These are phyloP conservation scores for Stictocephala bisonia DNA, from an alignment of 2,888 invertebrate species.

Conservation along the genomic window DNA sequence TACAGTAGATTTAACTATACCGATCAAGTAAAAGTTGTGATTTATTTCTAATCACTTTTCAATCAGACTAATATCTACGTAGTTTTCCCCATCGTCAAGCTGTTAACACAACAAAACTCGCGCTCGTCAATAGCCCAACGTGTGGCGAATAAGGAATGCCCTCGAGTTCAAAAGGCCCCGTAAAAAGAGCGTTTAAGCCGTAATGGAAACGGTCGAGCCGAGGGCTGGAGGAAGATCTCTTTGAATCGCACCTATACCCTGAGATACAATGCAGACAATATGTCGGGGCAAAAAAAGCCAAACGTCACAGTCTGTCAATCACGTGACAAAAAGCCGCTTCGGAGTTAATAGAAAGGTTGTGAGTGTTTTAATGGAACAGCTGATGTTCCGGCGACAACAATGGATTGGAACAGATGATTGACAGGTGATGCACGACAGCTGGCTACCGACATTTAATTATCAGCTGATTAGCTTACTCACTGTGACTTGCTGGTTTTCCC, in stretches of 20 bases:
- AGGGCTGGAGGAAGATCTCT: no score
- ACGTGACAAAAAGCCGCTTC: slow-evolving; percentile 9
- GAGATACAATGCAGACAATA: background rate
- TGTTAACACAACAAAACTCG: no score
- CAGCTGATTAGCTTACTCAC: slow-evolving; percentile 39
- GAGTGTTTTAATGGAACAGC: background rate
- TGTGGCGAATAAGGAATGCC: no score
- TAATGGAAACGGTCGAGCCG: slow-evolving; percentile 11
- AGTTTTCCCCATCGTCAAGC: no score
- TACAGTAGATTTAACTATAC: no score
- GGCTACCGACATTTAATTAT: slow-evolving; percentile 40
- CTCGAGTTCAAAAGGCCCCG: no score
- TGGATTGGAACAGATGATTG: slow-evolving; percentile 35
- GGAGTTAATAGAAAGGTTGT: background rate
- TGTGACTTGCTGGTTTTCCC: slow-evolving; percentile 20
- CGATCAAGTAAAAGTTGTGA: no score
- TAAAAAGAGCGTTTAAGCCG: slow-evolving; percentile 3
- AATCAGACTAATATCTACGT: no score
- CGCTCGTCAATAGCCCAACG: no score
- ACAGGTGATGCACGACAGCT: slow-evolving; percentile 32
- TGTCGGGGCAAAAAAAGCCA: background rate
- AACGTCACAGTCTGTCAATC: slow-evolving; percentile 17
- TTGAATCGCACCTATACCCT: no score
- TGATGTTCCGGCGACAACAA: slow-evolving; percentile 10
- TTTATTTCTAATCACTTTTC: no score